Conservation (phyloP, 1,140 invertebrate species). For the Tribolium castaneum region DNA sequence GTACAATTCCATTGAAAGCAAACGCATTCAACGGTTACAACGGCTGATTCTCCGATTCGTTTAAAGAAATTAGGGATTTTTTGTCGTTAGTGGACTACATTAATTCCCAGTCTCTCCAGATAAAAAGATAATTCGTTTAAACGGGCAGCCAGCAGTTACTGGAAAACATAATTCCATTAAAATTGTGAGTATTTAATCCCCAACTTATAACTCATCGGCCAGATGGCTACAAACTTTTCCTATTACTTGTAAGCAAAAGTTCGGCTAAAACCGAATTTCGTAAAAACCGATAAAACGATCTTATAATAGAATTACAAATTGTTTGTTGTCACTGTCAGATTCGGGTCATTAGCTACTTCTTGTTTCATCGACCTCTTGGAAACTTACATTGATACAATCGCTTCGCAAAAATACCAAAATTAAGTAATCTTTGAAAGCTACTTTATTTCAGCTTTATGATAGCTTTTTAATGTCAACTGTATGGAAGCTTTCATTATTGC, state of each 20-base stretch:
- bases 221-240: not conserved
- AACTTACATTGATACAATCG: not conserved
- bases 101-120: not conserved
- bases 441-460: too few species aligned
- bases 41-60: too few species aligned
- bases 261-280: not conserved
- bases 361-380: not conserved
- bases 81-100: not conserved
- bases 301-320: not conserved
- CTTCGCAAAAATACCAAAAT: too few species aligned
- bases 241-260: not conserved
- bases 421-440: too few species aligned
- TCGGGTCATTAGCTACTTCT: not conserved
- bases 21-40: not conserved
- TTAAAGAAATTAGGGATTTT: not conserved
- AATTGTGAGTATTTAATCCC: not conserved
- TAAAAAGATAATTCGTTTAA: not conserved
- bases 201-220: not conserved
- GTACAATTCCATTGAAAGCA: not conserved
- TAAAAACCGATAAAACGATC: not conserved
- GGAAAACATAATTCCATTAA: not conserved
- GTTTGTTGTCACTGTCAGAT: not conserved
- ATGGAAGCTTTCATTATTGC: too few species aligned
- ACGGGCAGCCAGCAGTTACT: not conserved
- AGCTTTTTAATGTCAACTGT: too few species aligned